A percentile compares a stretch with the other conserved stretches of the same genome.
Conservation (phyloP, 2,113 vertebrate genomes). For the Sapayoa aenigma region DNA sequence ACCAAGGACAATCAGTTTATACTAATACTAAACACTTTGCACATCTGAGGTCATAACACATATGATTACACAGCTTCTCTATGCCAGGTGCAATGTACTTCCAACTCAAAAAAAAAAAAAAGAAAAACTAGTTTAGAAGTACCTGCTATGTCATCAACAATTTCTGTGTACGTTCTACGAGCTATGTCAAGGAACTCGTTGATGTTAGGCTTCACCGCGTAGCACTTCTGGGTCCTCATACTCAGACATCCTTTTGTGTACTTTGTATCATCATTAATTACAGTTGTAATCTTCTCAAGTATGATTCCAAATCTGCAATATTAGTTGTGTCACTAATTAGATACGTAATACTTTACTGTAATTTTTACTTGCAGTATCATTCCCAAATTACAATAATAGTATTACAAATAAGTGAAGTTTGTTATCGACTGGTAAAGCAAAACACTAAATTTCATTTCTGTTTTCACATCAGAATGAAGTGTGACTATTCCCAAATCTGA, state of each 20-base stretch:
- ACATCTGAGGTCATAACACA: not conserved
- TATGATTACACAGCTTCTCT: not conserved
- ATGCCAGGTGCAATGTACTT: not conserved
- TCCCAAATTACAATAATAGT: not conserved
- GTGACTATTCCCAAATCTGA: not conserved
- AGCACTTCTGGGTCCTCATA: constrained; percentile 96
- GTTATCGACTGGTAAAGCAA: not conserved
- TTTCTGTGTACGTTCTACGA: constrained; percentile 91
- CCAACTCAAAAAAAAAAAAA: not conserved
- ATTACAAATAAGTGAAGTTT: not conserved
- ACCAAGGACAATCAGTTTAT: not conserved
- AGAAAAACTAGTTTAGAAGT: not conserved
- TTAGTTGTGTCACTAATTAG: not conserved
- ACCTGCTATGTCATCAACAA: constrained; percentile 97
- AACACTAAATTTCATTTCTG: not conserved
- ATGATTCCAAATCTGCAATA: constrained; percentile 85
- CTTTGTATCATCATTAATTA: constrained; percentile 89
- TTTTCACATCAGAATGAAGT: not conserved
- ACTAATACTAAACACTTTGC: not conserved
- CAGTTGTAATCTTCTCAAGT: constrained; percentile 89
- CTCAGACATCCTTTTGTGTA: constrained; percentile 91
- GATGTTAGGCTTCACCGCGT: constrained; percentile 91
- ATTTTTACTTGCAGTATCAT: not conserved
- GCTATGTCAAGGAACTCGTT: constrained; percentile 95
- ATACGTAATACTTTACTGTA: not conserved